These are phyloP conservation scores for Lasioglossum morio DNA, from an alignment of 2,888 invertebrate genomes.

Conservation along the genomic window DNA sequence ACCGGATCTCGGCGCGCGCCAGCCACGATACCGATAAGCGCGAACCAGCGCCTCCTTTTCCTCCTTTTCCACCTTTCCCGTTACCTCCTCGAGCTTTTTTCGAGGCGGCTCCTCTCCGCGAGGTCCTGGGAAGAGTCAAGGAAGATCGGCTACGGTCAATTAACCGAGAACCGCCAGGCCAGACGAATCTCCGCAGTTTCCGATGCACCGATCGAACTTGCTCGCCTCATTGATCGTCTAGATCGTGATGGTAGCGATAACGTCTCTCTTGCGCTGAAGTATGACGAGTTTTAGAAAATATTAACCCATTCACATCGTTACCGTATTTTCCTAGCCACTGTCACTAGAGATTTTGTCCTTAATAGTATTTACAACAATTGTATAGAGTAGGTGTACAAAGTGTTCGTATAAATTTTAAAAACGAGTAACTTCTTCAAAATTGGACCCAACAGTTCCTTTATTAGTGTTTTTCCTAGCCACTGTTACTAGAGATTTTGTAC, in stretches of 20 bases:
- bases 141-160: not conserved
- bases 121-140: constrained; percentile 9
- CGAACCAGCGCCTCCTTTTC: constrained; percentile 13
- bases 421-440: no score
- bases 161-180: not conserved
- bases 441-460: no score
- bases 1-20: constrained; percentile 29
- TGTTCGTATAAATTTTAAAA: no score
- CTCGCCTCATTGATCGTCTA: not conserved
- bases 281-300: not conserved
- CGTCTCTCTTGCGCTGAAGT: not conserved
- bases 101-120: not conserved
- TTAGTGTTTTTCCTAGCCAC: not conserved
- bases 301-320: not conserved
- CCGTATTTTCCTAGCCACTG: not conserved
- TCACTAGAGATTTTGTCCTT: not conserved
- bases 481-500: not conserved
- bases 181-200: not conserved
- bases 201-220: not conserved
- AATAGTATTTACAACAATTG: no score
- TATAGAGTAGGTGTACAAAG: no score
- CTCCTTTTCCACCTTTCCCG: not conserved
- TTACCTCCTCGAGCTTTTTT: not conserved
- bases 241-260: not conserved
- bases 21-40: not conserved